Evolutionary conservation across 2,113 vertebrate species (phyloP).

Genomic region (Lampris incognitus): DNA sequence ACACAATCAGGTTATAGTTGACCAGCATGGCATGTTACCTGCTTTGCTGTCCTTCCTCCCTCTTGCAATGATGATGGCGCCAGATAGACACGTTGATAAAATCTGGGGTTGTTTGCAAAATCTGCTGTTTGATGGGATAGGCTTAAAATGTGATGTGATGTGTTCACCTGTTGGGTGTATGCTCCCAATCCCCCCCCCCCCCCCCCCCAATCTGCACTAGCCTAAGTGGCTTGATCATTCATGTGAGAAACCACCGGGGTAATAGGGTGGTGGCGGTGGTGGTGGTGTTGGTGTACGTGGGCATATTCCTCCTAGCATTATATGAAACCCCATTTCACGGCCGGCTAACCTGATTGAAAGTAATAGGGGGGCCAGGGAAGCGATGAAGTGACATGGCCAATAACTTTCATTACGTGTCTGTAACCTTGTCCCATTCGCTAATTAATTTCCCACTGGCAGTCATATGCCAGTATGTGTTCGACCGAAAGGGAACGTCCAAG

Average conservation of each 20-base stretch:
- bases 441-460: conserved; percentile 77
- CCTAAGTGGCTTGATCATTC: conserved; percentile 79
- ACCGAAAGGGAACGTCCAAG: conserved; percentile 39
- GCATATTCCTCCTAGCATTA: conserved; percentile 72
- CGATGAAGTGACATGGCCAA: conserved; percentile 81
- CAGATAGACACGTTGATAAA: background rate
- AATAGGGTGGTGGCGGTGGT: conserved; percentile 42
- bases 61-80: background rate
- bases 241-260: conserved; percentile 71
- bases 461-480: conserved; percentile 45
- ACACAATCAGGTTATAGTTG: too few relatives aligned
- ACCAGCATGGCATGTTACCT: too few relatives aligned
- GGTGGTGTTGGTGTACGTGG: conserved; percentile 47
- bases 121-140: conserved; percentile 46
- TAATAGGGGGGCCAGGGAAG: conserved; percentile 72
- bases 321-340: conserved; percentile 82
- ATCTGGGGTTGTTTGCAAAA: conserved; percentile 30
- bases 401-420: conserved; percentile 81
- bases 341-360: conserved; percentile 78
- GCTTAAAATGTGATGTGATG: conserved; percentile 49
- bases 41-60: background rate
- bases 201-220: conserved; percentile 63
- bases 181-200: conserved; percentile 49
- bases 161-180: conserved; percentile 62
- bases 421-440: conserved; percentile 77